Percentiles rank a stretch among this genome's conserved stretches.
phyloP scores from a whole-genome alignment of 1,140 invertebrate genomes.

The Frieseomelitta varia region DNA sequence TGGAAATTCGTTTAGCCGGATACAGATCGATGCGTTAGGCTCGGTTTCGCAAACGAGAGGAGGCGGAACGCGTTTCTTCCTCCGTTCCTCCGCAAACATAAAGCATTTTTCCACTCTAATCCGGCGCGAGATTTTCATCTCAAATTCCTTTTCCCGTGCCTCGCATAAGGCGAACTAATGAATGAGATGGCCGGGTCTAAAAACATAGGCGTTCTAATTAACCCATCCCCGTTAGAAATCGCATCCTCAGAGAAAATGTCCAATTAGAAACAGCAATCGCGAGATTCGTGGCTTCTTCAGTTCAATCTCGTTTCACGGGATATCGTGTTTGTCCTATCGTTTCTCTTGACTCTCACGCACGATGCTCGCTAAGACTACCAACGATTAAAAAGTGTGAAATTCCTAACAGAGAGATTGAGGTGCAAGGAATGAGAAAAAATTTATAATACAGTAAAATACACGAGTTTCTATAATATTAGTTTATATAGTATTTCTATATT shows the following conservation, averaged over 20 bases:
- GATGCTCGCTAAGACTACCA: too few relatives aligned
- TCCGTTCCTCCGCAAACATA: not conserved
- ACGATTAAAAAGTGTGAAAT: too few relatives aligned
- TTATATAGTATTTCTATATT: too few relatives aligned
- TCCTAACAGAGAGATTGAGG: too few relatives aligned
- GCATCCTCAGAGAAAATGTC: not conserved
- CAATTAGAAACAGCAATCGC: not conserved
- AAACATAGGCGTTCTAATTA: slow-evolving; percentile 28
- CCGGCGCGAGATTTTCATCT: not conserved
- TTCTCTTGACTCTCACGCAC: not conserved
- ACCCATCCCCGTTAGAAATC: slow-evolving; percentile 3
- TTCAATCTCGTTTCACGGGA: not conserved
- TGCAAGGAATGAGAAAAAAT: too few relatives aligned
- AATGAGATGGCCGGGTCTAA: not conserved
- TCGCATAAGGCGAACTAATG: not conserved
- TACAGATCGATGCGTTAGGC: not conserved
- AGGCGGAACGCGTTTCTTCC: not conserved
- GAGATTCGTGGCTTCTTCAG: not conserved
- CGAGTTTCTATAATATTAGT: too few relatives aligned
- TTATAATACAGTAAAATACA: too few relatives aligned
- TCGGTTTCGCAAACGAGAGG: not conserved
- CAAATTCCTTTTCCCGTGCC: not conserved
- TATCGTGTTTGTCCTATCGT: not conserved
- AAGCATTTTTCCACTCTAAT: not conserved
- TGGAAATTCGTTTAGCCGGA: not conserved